A percentile compares a stretch with the other conserved stretches of the same genome.
Conservation (phyloP, 2,113 vertebrate species). For the Cyphomyrus plagiostoma region DNA sequence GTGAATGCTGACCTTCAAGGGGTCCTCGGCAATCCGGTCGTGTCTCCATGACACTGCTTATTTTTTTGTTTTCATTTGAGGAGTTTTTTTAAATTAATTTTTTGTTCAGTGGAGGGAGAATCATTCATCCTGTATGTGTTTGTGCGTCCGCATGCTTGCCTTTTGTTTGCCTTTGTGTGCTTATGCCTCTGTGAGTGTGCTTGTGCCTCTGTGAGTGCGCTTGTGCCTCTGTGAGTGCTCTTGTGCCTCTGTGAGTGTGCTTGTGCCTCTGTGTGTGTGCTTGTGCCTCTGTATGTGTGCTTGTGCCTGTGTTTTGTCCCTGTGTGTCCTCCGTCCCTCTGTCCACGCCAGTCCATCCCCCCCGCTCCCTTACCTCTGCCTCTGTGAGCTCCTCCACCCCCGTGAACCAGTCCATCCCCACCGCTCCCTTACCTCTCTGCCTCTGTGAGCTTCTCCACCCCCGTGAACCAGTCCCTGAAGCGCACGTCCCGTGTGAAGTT, state of each 20-base stretch:
- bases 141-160: background rate
- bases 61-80: background rate
- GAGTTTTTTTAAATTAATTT: background rate
- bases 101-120: background rate
- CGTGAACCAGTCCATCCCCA: conserved; percentile 73
- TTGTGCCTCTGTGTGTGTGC: too few species aligned
- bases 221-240: background rate
- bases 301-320: background rate
- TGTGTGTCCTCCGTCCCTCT: background rate
- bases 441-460: conserved; percentile 78
- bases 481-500: conserved; percentile 74
- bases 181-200: background rate
- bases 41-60: background rate
- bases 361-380: conserved; percentile 64
- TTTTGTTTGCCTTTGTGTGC: background rate
- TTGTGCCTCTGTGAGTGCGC: background rate
- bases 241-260: too few species aligned
- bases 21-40: background rate
- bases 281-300: too few species aligned
- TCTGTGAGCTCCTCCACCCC: conserved; percentile 77
- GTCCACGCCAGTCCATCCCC: background rate
- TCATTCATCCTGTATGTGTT: background rate
- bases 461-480: conserved; percentile 81
- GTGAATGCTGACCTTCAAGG: background rate
- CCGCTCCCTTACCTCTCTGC: conserved; percentile 72